Evolutionary conservation across 2,797 vertebrate species (phyloP).

Genomic region (Chelon labrosus): DNA sequence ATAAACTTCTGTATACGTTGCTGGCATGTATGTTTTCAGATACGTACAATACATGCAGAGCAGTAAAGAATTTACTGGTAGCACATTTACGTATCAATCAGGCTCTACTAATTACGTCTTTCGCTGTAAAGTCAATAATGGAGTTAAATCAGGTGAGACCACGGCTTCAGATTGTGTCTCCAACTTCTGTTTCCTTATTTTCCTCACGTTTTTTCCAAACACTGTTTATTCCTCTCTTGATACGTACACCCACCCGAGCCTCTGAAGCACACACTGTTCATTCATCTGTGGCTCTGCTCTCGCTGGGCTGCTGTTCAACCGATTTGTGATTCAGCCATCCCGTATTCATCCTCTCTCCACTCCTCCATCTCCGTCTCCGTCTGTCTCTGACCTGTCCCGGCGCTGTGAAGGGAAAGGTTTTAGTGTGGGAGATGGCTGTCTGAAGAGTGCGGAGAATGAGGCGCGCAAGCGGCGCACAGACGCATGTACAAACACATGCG

Average conservation of each 20-base stretch:
- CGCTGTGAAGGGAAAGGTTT: conserved; percentile 65
- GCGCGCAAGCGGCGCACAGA: conserved; percentile 11
- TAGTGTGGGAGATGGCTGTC: conserved; percentile 68
- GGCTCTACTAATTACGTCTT: conserved; percentile 8
- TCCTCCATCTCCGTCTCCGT: conserved; percentile 54
- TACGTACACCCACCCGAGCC: conserved; percentile 44
- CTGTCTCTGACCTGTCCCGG: conserved; percentile 67
- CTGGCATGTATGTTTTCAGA: not conserved
- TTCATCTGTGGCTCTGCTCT: conserved; percentile 54
- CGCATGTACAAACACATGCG: not conserved
- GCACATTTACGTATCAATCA: not conserved
- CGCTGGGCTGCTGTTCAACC: conserved; percentile 27
- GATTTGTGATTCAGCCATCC: conserved; percentile 63
- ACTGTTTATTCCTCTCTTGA: conserved; percentile 33
- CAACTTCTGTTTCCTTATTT: conserved; percentile 5
- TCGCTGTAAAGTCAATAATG: conserved; percentile 11
- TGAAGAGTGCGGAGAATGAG: conserved; percentile 57
- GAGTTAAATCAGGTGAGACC: conserved; percentile 24
- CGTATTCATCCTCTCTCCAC: conserved; percentile 58
- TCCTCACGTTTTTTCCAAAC: conserved; percentile 26
- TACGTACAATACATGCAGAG: not conserved
- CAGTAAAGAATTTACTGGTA: too few relatives aligned
- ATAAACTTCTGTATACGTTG: not conserved
- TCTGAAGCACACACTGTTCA: conserved; percentile 48
- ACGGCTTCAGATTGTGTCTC: conserved; percentile 8